These are phyloP conservation scores for Pantherophis alleghaniensis DNA, from an alignment of 2,797 vertebrate species.

Conservation along the genomic window DNA sequence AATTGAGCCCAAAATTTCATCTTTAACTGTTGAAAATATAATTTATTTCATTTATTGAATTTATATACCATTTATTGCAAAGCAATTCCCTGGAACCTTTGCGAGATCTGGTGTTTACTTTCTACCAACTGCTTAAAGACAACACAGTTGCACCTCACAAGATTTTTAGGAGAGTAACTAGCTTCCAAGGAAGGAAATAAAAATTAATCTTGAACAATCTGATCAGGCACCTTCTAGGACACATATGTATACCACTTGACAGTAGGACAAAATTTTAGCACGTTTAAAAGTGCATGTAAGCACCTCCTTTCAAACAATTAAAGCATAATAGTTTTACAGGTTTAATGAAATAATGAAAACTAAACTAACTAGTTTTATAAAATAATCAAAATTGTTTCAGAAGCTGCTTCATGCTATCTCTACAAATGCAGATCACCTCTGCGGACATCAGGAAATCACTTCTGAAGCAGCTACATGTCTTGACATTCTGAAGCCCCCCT, in stretches of 20 bases:
- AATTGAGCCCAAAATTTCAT: not conserved
- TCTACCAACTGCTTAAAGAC: not conserved
- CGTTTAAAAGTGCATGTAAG: not conserved
- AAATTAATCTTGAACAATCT: not conserved
- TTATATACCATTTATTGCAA: not conserved
- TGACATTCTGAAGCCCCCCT: not conserved
- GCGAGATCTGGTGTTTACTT: not conserved
- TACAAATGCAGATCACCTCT: not conserved
- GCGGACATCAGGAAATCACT: not conserved
- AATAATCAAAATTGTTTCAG: not conserved
- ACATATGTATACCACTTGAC: not conserved
- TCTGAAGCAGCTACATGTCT: not conserved
- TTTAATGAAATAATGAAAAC: not conserved
- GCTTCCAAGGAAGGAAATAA: not conserved
- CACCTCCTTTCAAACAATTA: not conserved
- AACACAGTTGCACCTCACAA: not conserved
- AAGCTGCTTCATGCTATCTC: not conserved
- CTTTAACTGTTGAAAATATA: not conserved
- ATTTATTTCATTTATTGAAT: not conserved
- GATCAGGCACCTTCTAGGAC: not conserved
- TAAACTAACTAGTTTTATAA: not conserved
- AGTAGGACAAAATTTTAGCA: not conserved
- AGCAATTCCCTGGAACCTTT: not conserved
- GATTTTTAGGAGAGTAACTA: not conserved
- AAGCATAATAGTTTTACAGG: not conserved